These are phyloP conservation scores for Drosophila parthenogenetica DNA, from an alignment of 2,888 invertebrate species.

Conservation along the genomic window DNA sequence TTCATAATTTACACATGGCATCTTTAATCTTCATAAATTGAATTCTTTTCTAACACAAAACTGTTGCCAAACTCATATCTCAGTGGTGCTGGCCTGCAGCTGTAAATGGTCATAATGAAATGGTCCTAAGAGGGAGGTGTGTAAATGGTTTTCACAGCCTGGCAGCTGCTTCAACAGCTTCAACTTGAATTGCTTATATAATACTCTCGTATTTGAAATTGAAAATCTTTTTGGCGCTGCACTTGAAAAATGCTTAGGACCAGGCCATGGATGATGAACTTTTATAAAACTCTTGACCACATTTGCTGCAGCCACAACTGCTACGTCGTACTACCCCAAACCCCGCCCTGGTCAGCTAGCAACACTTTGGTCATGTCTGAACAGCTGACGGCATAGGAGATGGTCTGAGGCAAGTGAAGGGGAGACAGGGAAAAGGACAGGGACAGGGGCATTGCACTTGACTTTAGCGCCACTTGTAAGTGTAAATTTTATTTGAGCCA, in stretches of 20 bases:
- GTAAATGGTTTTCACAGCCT: slow-evolving; percentile 54
- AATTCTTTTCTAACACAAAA: background rate
- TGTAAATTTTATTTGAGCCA: slow-evolving; percentile 74
- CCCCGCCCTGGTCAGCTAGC: slow-evolving; percentile 33
- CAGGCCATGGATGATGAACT: slow-evolving; percentile 72
- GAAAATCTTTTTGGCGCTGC: slow-evolving; percentile 76
- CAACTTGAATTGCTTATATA: slow-evolving; percentile 64
- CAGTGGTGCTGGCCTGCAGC: slow-evolving; percentile 7
- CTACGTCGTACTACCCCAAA: background rate
- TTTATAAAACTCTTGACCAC: slow-evolving; percentile 76
- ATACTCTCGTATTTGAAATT: slow-evolving; percentile 71
- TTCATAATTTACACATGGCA: too few species aligned
- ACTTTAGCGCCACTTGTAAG: slow-evolving; percentile 80
- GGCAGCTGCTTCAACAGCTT: slow-evolving; percentile 7
- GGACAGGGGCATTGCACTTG: slow-evolving; percentile 59
- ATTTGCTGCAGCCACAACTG: slow-evolving; percentile 60
- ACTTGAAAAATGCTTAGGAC: slow-evolving; percentile 74
- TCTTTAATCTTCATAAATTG: background rate
- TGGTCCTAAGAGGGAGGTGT: slow-evolving; percentile 23
- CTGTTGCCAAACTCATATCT: background rate
- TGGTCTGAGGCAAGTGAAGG: background rate
- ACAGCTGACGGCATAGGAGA: slow-evolving; percentile 64
- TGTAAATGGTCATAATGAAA: slow-evolving; percentile 48
- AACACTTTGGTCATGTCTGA: slow-evolving; percentile 67
- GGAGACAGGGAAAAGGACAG: background rate